Conservation (phyloP, 2,113 vertebrate species). For the Pagrus major region DNA sequence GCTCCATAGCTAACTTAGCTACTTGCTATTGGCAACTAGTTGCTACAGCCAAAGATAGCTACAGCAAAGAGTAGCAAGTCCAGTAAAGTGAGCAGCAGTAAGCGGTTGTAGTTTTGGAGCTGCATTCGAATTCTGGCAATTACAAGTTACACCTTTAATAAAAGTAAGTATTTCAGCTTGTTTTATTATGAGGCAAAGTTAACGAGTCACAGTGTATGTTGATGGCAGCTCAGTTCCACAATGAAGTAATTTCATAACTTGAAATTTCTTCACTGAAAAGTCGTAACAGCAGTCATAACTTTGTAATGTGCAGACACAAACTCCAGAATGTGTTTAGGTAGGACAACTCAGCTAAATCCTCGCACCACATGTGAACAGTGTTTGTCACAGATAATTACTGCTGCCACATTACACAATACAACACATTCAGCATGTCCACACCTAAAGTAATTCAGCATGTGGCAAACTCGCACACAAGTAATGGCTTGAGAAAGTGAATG, state of each 20-base stretch:
- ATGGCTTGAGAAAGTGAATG: slow-evolving; percentile 59
- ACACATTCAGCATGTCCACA: slow-evolving; percentile 41
- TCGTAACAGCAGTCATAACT: slow-evolving; percentile 14
- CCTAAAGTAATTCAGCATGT: slow-evolving; percentile 64
- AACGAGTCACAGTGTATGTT: not conserved
- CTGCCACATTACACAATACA: slow-evolving; percentile 58
- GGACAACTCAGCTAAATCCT: slow-evolving; percentile 30
- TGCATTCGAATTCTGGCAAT: no score
- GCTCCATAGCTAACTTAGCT: no score
- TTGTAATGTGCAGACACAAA: slow-evolving; percentile 26
- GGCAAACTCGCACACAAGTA: slow-evolving; percentile 32
- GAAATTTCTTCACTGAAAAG: slow-evolving; percentile 6
- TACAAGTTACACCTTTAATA: no score
- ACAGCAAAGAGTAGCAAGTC: no score
- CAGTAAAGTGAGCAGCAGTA: no score
- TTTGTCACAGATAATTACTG: slow-evolving; percentile 51
- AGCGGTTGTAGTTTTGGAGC: no score
- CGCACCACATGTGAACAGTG: slow-evolving; percentile 53
- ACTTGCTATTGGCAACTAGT: no score
- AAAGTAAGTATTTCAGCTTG: not conserved
- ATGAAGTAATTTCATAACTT: slow-evolving; percentile 19
- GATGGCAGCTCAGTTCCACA: slow-evolving; percentile 18
- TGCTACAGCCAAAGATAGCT: no score
- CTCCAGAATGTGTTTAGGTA: slow-evolving; percentile 35
- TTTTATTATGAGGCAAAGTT: not conserved